phyloP scores from a whole-genome alignment of 1,140 invertebrate genomes.

The Brachionus asplanchnoidis region DNA sequence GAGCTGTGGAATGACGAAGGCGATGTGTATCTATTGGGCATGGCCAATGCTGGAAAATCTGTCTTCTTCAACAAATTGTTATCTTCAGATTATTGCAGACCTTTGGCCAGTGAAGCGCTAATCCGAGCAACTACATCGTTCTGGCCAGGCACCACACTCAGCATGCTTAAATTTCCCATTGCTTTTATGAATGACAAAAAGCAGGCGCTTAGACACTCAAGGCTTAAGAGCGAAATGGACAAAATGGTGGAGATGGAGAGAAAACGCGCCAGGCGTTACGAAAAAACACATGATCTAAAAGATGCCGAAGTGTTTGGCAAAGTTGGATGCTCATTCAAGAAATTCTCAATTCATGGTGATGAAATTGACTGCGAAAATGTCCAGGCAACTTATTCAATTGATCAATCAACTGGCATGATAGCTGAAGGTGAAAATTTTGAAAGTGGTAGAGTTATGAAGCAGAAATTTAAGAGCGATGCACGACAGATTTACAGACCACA shows the following conservation, averaged over 20 bases:
- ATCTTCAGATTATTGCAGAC: constrained; percentile 86
- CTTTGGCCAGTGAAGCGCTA: constrained; percentile 71
- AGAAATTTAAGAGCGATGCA: background rate
- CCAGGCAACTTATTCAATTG: background rate
- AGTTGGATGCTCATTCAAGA: background rate
- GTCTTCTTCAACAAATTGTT: constrained; percentile 84
- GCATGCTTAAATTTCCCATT: constrained; percentile 71
- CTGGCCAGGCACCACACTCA: constrained; percentile 92
- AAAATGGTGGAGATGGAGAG: constrained; percentile 55
- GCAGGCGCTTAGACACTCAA: constrained; percentile 60
- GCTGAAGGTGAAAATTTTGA: background rate
- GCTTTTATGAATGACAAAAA: constrained; percentile 58
- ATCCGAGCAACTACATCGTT: constrained; percentile 80
- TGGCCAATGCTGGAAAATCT: constrained; percentile 93
- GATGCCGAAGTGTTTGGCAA: background rate
- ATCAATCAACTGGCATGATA: background rate
- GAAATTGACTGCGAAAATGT: background rate
- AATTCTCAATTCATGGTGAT: background rate
- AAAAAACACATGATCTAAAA: constrained; percentile 40
- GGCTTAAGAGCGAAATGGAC: constrained; percentile 59
- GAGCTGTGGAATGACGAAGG: constrained; percentile 61
- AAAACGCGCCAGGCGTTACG: constrained; percentile 49
- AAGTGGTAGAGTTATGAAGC: background rate
- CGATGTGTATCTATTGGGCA: constrained; percentile 84
- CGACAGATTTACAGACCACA: constrained; percentile 47